A percentile compares a stretch with the other conserved stretches of the same genome.
These are phyloP conservation scores for Alsophila aescularia DNA, from an alignment of 2,888 invertebrate species.

Conservation along the genomic window DNA sequence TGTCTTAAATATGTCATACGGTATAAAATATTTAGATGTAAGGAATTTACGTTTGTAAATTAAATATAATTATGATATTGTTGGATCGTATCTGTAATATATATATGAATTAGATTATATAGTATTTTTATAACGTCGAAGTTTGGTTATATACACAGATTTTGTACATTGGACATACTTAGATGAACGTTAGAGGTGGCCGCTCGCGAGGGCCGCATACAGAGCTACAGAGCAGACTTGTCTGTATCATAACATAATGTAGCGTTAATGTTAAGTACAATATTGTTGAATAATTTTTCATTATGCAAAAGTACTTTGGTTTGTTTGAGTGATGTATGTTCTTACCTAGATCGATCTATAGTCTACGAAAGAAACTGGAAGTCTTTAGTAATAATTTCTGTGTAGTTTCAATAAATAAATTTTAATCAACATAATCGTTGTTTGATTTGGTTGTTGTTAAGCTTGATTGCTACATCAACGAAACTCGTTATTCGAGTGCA, in stretches of 20 bases:
- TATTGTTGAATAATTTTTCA: conserved; percentile 75
- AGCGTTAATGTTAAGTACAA: conserved; percentile 80
- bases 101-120: conserved; percentile 67
- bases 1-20: conserved; percentile 48
- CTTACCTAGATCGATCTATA: conserved; percentile 62
- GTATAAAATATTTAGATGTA: conserved; percentile 58
- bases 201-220: conserved; percentile 36
- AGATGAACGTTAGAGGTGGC: conserved; percentile 49
- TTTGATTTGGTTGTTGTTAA: conserved; percentile 29
- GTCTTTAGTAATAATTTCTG: conserved; percentile 72
- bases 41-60: conserved; percentile 77
- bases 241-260: conserved; percentile 62
- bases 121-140: conserved; percentile 72
- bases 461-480: too few relatives aligned
- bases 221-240: conserved; percentile 37
- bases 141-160: conserved; percentile 53
- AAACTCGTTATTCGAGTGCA: too few relatives aligned
- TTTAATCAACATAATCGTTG: conserved; percentile 54
- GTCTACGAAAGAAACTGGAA: conserved; percentile 58
- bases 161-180: conserved; percentile 45
- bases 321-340: conserved; percentile 74
- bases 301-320: conserved; percentile 71
- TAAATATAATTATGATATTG: conserved; percentile 77
- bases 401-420: conserved; percentile 80
- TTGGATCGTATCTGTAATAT: conserved; percentile 79